These are phyloP conservation scores for Caenorhabditis sp. DNA, from an alignment of 2,888 invertebrate genomes.

Conservation along the genomic window DNA sequence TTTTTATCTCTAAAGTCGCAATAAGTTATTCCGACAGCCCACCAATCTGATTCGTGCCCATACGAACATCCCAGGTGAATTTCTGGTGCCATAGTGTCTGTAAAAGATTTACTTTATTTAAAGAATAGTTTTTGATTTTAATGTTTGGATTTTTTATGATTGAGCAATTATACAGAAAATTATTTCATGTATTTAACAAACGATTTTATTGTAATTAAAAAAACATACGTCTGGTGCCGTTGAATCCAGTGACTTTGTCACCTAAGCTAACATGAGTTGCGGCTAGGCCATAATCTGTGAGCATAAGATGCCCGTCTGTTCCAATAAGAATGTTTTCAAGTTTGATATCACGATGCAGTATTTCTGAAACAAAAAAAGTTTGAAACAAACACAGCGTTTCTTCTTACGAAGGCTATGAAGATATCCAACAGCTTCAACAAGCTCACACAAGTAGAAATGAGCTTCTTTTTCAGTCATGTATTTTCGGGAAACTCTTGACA, in stretches of 20 bases:
- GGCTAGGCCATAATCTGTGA: slow-evolving; percentile 37
- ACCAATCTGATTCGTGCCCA: slow-evolving; percentile 41
- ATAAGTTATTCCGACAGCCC: slow-evolving; percentile 44
- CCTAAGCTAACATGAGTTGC: slow-evolving; percentile 7
- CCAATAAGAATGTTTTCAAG: slow-evolving; percentile 42
- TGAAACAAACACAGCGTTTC: too few relatives aligned
- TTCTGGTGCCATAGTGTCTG: slow-evolving; percentile 51
- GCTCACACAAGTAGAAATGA: slow-evolving; percentile 35
- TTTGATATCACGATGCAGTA: slow-evolving; percentile 43
- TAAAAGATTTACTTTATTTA: slow-evolving; percentile 1
- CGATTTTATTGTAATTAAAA: neutral
- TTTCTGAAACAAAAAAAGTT: slow-evolving; percentile 38
- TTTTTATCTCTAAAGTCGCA: slow-evolving; percentile 35
- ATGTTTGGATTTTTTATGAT: too few relatives aligned
- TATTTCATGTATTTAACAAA: neutral
- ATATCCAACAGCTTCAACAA: slow-evolving; percentile 36
- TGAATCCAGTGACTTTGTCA: slow-evolving; percentile 1
- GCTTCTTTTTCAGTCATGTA: slow-evolving; percentile 14
- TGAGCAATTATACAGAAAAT: too few relatives aligned
- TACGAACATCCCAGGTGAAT: slow-evolving; percentile 20
- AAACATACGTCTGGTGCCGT: slow-evolving; percentile 41
- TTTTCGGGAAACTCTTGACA: slow-evolving; percentile 9
- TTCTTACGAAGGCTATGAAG: slow-evolving; percentile 29
- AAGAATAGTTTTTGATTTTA: too few relatives aligned
- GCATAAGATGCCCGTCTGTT: slow-evolving; percentile 35